Base-by-base conservation (phyloP, 2,888 invertebrate genomes). In the Melipona bicolor region DNA sequence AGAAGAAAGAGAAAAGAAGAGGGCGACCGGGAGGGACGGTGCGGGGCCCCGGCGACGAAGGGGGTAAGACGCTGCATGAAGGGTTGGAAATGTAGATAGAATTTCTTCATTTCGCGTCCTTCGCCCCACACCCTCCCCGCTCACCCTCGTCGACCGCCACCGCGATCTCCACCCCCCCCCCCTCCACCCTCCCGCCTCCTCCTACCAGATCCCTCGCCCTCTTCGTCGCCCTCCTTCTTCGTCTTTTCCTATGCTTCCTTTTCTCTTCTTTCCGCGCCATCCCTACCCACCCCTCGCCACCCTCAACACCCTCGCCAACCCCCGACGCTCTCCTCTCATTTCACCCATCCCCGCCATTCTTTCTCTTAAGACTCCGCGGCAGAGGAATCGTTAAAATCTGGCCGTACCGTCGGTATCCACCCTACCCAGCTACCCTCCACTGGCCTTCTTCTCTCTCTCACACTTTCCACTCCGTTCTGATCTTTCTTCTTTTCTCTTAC, bases 101-200 rank as follows among this genome's bases (percentile, higher is more conserved):
- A 95, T 96, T 95, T 96, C 95, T 95, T 95, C 95, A 96, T 96
- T 95, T 95, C 95, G 95, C 95, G 93, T 94, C 94, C 94, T 93
- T 95, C 95, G 92, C 90, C 91, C 76, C 79, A 79, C 93, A 74
- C 91, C 85, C 90, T 92, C 91, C 90, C 84, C 79, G 77, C 88
- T 92, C 88, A 87, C 89, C 89, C 80, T 80, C 84, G 87, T 84
- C 91, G 93, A 88, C 93, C 90, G 91, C 94, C 92, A 91, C 90
- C 95, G 94, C 95, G 94, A 93, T 94, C 93, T 93, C 94, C 94
- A 79, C 71, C 84, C 70, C 61, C 77, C 62, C 77, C 67, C 64
- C 86, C 87, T 90, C 49, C 67, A 69, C 73, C 32, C 54, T 79
- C 74, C 78, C 84, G 24, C 77, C 85, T 81, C 81, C 77, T 24